phyloP scores from a whole-genome alignment of 1,140 invertebrate species.

The Bombus balteatus region DNA sequence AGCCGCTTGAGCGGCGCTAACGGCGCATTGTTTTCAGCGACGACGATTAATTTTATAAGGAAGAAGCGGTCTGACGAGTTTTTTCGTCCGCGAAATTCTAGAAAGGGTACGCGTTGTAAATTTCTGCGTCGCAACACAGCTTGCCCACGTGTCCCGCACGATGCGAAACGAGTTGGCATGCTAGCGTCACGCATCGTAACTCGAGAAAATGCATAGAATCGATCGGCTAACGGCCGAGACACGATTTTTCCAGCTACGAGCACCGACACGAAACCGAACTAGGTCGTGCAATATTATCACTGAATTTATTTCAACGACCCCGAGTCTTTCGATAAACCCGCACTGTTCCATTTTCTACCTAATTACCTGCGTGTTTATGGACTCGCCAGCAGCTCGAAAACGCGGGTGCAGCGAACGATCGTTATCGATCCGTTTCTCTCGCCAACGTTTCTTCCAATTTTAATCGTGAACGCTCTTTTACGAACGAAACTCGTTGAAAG shows the following conservation, averaged over 20 bases:
- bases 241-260: slow-evolving; percentile 62
- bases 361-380: not conserved
- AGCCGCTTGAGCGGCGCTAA: not conserved
- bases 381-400: not conserved
- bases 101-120: not conserved
- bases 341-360: not conserved
- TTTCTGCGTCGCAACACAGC: not conserved
- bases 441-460: not conserved
- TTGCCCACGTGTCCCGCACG: slow-evolving; percentile 43
- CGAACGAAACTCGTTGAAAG: not conserved
- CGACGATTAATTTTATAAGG: not conserved
- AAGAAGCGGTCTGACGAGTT: not conserved
- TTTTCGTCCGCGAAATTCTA: slow-evolving; percentile 13
- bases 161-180: slow-evolving; percentile 59
- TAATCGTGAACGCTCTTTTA: not conserved
- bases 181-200: slow-evolving; percentile 65
- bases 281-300: slow-evolving; percentile 42
- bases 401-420: not conserved
- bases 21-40: not conserved
- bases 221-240: slow-evolving; percentile 66
- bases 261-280: slow-evolving; percentile 43
- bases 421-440: not conserved
- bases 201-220: slow-evolving; percentile 66
- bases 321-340: not conserved
- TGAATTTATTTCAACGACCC: slow-evolving; percentile 28